These are phyloP conservation scores for Drosophila sordidula DNA, from an alignment of 2,888 invertebrate genomes.

Conservation along the genomic window DNA sequence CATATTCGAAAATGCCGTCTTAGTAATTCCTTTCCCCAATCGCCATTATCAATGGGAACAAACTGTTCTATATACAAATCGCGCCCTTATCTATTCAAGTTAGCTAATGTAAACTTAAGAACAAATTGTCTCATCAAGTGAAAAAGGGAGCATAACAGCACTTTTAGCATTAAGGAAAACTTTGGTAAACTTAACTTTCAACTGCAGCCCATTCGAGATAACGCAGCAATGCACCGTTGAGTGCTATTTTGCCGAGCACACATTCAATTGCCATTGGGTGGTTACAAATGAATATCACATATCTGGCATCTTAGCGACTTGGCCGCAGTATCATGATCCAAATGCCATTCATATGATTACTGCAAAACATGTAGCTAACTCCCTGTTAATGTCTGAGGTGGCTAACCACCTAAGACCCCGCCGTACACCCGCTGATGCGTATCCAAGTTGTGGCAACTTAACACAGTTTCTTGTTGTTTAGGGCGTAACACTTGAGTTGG, in stretches of 20 bases:
- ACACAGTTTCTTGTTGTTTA: constrained; percentile 60
- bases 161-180: constrained; percentile 1
- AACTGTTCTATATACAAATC: background rate
- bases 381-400: constrained; percentile 21
- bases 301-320: constrained; percentile 20
- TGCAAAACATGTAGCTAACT: constrained; percentile 51
- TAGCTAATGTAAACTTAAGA: background rate
- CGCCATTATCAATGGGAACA: too few species aligned
- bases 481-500: constrained; percentile 57
- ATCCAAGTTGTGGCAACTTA: constrained; percentile 59
- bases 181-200: background rate
- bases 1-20: too few species aligned
- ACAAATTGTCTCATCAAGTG: background rate
- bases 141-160: background rate
- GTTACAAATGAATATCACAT: constrained; percentile 28
- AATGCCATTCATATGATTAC: constrained; percentile 62
- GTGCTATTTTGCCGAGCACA: constrained; percentile 6
- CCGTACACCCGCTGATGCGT: constrained; percentile 1
- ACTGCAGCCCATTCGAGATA: background rate
- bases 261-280: constrained; percentile 24
- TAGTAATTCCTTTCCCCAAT: too few species aligned
- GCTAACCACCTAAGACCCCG: background rate
- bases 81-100: background rate
- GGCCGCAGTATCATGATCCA: constrained; percentile 40
- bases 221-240: constrained; percentile 8